A percentile compares a stretch with the other conserved stretches of the same genome.
Evolutionary conservation across 2,113 vertebrate species (phyloP).

Genomic region (Sander vitreus): DNA sequence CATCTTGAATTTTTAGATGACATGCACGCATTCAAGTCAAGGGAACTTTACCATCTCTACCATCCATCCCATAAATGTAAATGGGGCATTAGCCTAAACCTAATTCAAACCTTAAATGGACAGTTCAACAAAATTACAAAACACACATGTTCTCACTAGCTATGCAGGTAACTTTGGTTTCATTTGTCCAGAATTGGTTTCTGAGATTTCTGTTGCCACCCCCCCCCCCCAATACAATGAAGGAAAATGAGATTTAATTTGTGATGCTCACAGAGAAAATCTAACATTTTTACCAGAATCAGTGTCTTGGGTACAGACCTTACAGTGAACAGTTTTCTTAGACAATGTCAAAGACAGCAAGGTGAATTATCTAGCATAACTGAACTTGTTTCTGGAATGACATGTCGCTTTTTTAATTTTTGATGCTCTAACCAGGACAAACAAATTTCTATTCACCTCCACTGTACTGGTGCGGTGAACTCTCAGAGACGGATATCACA

Average conservation of each 20-base stretch:
- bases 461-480: background rate
- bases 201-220: no score
- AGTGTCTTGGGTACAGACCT: no score
- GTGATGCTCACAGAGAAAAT: no score
- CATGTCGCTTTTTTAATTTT: background rate
- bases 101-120: background rate
- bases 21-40: background rate
- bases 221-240: no score
- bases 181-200: background rate
- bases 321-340: no score
- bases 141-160: background rate
- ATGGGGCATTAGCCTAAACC: background rate
- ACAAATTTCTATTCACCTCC: background rate
- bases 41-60: background rate
- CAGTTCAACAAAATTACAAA: background rate
- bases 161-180: slow-evolving; percentile 1
- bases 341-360: no score
- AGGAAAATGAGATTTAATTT: no score
- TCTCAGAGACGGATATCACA: background rate
- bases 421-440: background rate
- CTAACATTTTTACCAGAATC: no score
- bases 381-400: background rate
- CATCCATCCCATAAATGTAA: background rate
- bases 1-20: background rate
- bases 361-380: background rate